These are phyloP conservation scores for Solenopsis fugax DNA, from an alignment of 1,140 invertebrate species.

Conservation along the genomic window DNA sequence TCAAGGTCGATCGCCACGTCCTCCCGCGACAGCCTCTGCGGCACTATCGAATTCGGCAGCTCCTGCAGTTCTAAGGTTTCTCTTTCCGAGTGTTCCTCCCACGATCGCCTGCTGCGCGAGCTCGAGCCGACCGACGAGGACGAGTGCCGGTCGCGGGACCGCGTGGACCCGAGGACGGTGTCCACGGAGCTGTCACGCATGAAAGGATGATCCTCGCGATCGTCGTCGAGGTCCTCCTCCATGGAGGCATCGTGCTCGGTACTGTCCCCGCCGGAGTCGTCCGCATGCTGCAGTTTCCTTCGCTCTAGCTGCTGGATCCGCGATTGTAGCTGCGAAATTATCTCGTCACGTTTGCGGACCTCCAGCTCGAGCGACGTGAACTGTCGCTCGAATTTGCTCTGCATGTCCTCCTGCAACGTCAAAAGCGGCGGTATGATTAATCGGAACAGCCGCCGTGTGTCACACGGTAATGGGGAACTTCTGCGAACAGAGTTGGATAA, in stretches of 20 bases:
- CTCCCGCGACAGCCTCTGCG: slow-evolving; percentile 82
- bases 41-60: slow-evolving; percentile 86
- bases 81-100: slow-evolving; percentile 88
- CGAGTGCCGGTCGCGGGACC: slow-evolving; percentile 77
- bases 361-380: slow-evolving; percentile 92
- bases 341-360: slow-evolving; percentile 91
- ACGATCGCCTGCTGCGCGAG: slow-evolving; percentile 84
- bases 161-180: slow-evolving; percentile 85
- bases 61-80: slow-evolving; percentile 88
- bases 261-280: slow-evolving; percentile 72
- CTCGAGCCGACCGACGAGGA: slow-evolving; percentile 82
- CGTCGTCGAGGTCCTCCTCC: slow-evolving; percentile 80
- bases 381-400: slow-evolving; percentile 87
- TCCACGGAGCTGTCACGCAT: slow-evolving; percentile 88
- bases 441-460: background rate
- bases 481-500: slow-evolving; percentile 16
- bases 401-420: slow-evolving; percentile 86
- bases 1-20: slow-evolving; percentile 86
- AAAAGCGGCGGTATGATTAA: background rate
- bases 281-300: slow-evolving; percentile 53
- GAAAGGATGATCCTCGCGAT: slow-evolving; percentile 87
- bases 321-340: slow-evolving; percentile 91
- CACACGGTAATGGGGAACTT: slow-evolving; percentile 24
- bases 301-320: slow-evolving; percentile 91
- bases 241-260: slow-evolving; percentile 78